Conservation (phyloP, 2,113 vertebrate genomes). For the Puma concolor region DNA sequence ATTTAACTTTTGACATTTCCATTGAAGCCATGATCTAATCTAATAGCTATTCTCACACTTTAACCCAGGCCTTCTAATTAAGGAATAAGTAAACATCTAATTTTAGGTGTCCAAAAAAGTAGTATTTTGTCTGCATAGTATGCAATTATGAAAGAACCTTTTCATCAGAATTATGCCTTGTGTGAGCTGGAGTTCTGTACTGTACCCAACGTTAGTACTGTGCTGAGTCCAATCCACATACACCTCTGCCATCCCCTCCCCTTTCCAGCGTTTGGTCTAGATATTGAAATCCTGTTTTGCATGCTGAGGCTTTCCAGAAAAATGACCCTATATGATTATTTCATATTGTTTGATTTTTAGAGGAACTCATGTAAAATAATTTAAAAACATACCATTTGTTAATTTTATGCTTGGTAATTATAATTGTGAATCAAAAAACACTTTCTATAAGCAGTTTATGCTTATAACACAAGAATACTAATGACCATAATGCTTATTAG, state of each 20-base stretch:
- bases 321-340: neutral
- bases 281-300: neutral
- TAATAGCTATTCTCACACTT: neutral
- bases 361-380: neutral
- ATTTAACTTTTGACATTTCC: neutral
- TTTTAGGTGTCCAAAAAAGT: neutral
- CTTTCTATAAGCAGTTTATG: neutral
- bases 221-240: neutral
- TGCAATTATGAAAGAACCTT: neutral
- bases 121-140: neutral
- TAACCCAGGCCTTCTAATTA: neutral
- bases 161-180: neutral
- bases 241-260: neutral
- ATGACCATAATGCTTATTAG: neutral
- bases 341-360: neutral
- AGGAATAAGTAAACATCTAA: neutral
- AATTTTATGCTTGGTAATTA: constrained; percentile 20
- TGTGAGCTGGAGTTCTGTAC: neutral
- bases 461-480: neutral
- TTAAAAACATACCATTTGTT: neutral
- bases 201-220: neutral
- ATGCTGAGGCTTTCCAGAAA: neutral
- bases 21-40: neutral
- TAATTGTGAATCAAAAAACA: neutral
- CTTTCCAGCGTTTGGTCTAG: neutral